These are phyloP conservation scores for Listronotus bonariensis DNA, from an alignment of 1,140 invertebrate species.

Conservation along the genomic window DNA sequence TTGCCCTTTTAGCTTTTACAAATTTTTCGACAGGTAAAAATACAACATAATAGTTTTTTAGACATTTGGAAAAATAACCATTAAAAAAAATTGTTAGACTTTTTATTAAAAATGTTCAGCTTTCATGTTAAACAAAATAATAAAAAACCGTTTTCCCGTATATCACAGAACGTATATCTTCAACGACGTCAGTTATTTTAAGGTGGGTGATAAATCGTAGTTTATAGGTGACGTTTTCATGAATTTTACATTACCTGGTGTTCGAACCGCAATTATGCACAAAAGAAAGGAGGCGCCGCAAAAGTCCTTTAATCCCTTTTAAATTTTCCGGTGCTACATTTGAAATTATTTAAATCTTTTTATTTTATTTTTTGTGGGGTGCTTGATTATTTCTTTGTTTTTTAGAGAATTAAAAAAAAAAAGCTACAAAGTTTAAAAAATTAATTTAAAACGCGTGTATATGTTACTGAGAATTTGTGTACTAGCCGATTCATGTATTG, in stretches of 20 bases:
- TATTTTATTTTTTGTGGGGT: no score
- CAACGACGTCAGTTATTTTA: constrained; percentile 31
- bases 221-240: constrained; percentile 39
- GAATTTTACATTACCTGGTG: constrained; percentile 37
- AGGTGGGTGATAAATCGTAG: constrained; percentile 37
- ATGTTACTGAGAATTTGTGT: no score
- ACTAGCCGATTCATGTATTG: no score
- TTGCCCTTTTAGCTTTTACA: no score
- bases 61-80: no score
- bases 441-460: no score
- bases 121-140: constrained; percentile 2
- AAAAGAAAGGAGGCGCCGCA: constrained; percentile 19
- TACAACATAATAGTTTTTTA: no score
- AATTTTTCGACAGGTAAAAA: no score
- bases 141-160: constrained; percentile 6
- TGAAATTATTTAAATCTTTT: constrained; percentile 11
- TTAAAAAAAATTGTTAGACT: no score
- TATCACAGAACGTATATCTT: constrained; percentile 24
- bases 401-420: no score
- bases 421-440: no score
- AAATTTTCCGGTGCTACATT: constrained; percentile 24
- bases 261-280: constrained; percentile 38
- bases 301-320: constrained; percentile 31
- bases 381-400: no score
- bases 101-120: constrained; percentile 8